Evolutionary conservation across 2,888 invertebrate species (phyloP), one percentile per base, ranked within the genome.

Genomic region (Chamaedrilus cognettii): DNA sequence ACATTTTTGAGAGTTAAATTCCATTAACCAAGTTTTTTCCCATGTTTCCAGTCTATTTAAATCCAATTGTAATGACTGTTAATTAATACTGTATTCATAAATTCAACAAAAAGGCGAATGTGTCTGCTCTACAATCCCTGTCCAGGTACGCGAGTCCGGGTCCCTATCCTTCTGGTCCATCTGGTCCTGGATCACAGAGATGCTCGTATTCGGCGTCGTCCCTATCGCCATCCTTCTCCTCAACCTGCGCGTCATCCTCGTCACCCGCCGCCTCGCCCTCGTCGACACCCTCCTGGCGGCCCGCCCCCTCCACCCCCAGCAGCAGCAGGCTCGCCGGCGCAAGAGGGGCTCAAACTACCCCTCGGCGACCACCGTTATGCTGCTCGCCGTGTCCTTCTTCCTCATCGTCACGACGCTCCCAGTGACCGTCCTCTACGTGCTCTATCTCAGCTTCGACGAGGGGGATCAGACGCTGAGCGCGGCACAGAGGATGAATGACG

Each of bases 121-220:
- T n/a, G 42, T 42, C 19, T 42, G 11, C 11, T 42, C 19, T 42
- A 19, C 19, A 15, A 19, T 15, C 19, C 19, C 19, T 42, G 11
- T 42, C 55, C 28, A 52, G 55, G 55, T 76, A 11, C 65, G 75
- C 2, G 66, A 52, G 4, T 77, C 77, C 7, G 76, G 75, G 11
- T 64, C 72, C n/a, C 68, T 55, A 3, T 78, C 79, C 2, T 61
- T 82, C 3, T 80, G 78, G 77, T 72, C 75, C 30, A 75, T 80
- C n/a, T 83, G 81, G 80, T 77, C 77, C 3, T 79, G 78, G 77
- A 72, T 76, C 34, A 78, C 80, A 19, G 83, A 83, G 67, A 71
- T 79, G 65, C 67, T 81, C 23, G 77, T 80, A 5, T 83, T 82
- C 68, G 75, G 80, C 3, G 68, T 80, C 3, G 80, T 82, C 2